These are phyloP conservation scores for Hydrozoanthus tunicans DNA, from an alignment of 64 coral and sea anemone genomes.

Conservation along the genomic window DNA sequence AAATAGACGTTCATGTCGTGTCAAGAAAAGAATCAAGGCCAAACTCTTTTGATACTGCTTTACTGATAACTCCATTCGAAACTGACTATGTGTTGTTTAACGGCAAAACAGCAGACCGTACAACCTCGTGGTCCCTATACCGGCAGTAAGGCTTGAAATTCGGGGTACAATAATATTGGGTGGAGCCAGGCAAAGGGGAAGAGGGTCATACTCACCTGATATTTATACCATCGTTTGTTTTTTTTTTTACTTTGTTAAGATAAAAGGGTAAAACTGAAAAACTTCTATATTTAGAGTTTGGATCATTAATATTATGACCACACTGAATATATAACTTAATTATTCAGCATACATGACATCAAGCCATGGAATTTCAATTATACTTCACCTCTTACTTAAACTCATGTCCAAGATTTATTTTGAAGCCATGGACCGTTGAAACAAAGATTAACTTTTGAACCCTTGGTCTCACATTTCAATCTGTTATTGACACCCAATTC, in stretches of 20 bases:
- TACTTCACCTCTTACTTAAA: constrained; percentile 14
- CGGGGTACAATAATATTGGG: constrained; percentile 18
- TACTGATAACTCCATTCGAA: background rate
- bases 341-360: background rate
- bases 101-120: background rate
- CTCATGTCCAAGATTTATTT: background rate
- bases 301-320: background rate
- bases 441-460: constrained; percentile 7
- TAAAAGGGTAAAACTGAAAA: background rate
- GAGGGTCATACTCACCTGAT: background rate
- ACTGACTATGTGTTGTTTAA: background rate
- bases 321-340: background rate
- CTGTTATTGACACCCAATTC: background rate
- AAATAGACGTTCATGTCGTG: too few species aligned
- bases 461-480: background rate
- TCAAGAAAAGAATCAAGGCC: background rate
- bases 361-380: background rate
- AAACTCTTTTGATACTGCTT: background rate
- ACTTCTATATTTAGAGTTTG: background rate
- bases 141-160: background rate
- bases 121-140: background rate
- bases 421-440: background rate
- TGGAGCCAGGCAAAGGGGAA: constrained; percentile 31
- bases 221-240: background rate
- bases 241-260: background rate